phyloP scores from a whole-genome alignment of 1,140 invertebrate genomes.

The Magallana ariakensis region DNA sequence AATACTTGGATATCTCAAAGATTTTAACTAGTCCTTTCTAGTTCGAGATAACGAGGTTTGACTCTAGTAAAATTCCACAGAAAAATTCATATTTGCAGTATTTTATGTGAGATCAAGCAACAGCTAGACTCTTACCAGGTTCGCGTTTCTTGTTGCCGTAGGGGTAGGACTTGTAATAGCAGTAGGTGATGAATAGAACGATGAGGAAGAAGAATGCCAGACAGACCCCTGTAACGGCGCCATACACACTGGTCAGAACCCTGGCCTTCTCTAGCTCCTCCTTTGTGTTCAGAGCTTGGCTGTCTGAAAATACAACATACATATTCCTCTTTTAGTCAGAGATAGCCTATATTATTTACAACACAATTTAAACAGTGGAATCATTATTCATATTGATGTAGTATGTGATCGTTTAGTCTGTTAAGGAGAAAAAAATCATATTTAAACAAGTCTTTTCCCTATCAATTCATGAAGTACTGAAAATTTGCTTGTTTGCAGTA shows the following conservation, averaged over 20 bases:
- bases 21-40: no score
- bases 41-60: no score
- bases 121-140: background rate
- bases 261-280: background rate
- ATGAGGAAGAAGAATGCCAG: background rate
- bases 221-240: background rate
- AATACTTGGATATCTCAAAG: no score
- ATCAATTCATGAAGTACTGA: no score
- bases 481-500: no score
- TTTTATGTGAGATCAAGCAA: background rate
- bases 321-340: no score
- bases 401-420: no score
- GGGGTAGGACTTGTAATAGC: conserved; percentile 1
- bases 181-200: conserved; percentile 15
- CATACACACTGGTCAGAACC: background rate
- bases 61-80: background rate
- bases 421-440: no score
- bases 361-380: no score
- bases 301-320: background rate
- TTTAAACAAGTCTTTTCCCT: no score
- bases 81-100: background rate
- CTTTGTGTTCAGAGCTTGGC: background rate
- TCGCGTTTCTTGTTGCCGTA: conserved; percentile 31
- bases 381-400: no score
- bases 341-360: no score